Conservation (phyloP, 2,113 vertebrate species). For the Nyctereutes procyonoides region DNA sequence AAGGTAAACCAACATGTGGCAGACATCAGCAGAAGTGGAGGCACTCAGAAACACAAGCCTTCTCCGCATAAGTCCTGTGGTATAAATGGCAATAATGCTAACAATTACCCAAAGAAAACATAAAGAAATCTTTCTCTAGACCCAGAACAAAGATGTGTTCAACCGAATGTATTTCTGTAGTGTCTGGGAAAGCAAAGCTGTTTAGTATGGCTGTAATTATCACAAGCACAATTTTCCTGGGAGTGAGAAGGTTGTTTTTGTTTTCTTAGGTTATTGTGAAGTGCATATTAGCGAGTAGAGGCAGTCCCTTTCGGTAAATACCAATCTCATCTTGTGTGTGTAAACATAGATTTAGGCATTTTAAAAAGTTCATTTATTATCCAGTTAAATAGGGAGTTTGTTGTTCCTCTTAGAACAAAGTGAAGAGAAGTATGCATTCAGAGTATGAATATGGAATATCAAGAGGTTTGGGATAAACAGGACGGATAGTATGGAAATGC, state of each 20-base stretch:
- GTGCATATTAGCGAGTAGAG: constrained; percentile 73
- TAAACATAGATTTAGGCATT: constrained; percentile 68
- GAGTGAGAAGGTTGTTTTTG: constrained; percentile 69
- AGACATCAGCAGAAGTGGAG: constrained; percentile 65
- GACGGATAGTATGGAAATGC: neutral
- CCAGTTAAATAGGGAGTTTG: constrained; percentile 60
- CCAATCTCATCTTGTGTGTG: constrained; percentile 57
- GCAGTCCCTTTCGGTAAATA: constrained; percentile 71
- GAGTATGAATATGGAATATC: neutral
- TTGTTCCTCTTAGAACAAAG: neutral
- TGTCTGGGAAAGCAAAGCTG: constrained; percentile 52
- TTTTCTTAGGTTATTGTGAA: constrained; percentile 78
- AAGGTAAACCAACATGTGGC: constrained; percentile 52
- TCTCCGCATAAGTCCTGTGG: constrained; percentile 18
- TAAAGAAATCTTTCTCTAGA: constrained; percentile 66
- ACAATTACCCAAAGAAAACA: constrained; percentile 71
- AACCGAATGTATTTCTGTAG: constrained; percentile 62
- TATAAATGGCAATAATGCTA: constrained; percentile 57
- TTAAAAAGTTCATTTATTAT: constrained; percentile 67
- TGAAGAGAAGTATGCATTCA: neutral
- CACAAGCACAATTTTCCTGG: constrained; percentile 61
- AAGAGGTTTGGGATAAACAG: neutral
- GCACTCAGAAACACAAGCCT: constrained; percentile 59
- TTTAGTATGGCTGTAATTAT: constrained; percentile 63
- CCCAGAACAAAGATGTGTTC: constrained; percentile 35